Evolutionary conservation across 2,797 vertebrate species (phyloP).

Genomic region (Hippocampus kuda): DNA sequence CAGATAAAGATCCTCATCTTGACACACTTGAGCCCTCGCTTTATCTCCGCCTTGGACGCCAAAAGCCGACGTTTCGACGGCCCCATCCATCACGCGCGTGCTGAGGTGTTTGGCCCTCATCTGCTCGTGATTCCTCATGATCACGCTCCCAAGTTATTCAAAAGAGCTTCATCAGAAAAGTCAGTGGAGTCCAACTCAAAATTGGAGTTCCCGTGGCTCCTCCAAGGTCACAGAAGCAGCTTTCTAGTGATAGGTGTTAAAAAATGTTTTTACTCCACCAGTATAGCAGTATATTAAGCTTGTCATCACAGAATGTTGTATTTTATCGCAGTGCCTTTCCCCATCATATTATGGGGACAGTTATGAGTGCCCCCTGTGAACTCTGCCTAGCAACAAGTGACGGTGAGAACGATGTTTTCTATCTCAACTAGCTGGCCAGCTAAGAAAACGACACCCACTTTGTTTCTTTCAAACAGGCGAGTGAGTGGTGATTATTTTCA

Average conservation of each 20-base stretch:
- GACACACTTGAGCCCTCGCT: neutral
- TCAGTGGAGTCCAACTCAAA: conserved; percentile 55
- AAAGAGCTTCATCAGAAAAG: conserved; percentile 62
- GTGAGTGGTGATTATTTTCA: no score
- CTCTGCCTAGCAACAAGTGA: neutral
- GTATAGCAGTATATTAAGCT: conserved; percentile 24
- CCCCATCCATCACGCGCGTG: conserved; percentile 50
- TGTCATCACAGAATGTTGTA: conserved; percentile 30
- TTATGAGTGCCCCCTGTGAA: neutral
- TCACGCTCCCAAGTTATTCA: conserved; percentile 57
- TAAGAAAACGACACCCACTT: neutral
- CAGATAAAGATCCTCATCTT: conserved; percentile 1
- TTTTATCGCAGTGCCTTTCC: conserved; percentile 23
- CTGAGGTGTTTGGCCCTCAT: conserved; percentile 51
- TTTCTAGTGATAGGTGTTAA: no score
- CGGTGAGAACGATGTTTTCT: neutral
- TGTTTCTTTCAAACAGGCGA: no score
- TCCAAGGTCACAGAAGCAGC: neutral
- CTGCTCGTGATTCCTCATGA: conserved; percentile 63
- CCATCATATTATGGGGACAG: neutral
- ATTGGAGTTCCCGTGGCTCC: conserved; percentile 29
- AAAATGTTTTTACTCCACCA: neutral
- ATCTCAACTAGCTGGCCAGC: neutral
- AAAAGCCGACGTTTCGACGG: conserved; percentile 11
- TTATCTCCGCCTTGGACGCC: neutral